These are phyloP conservation scores for Papilio gigon DNA, from an alignment of 2,888 invertebrate genomes.

Conservation along the genomic window DNA sequence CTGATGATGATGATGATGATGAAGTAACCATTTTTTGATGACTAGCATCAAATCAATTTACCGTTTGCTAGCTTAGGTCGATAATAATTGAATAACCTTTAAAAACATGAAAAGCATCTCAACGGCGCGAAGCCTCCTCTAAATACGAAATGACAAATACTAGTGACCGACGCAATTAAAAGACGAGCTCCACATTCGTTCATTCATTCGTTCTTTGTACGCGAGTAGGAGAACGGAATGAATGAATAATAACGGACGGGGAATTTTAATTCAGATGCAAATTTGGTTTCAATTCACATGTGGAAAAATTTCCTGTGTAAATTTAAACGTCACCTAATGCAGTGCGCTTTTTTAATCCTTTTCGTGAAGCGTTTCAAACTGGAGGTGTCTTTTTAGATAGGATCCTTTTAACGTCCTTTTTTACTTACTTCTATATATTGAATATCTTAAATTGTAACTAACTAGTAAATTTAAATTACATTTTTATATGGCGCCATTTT, in stretches of 20 bases:
- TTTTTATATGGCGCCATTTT: too few relatives aligned
- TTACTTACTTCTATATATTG: neutral
- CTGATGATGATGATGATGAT: too few relatives aligned
- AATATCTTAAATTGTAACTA: too few relatives aligned
- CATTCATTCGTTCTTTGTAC: conserved; percentile 14
- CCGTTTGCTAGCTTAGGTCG: too few relatives aligned
- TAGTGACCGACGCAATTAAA: neutral
- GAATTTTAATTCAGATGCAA: conserved; percentile 38
- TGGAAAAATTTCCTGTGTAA: conserved; percentile 9
- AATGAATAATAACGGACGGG: conserved; percentile 35
- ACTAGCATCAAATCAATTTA: too few relatives aligned
- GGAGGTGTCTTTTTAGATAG: neutral
- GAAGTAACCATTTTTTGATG: too few relatives aligned
- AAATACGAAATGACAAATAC: conserved; percentile 7
- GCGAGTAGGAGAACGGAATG: conserved; percentile 20
- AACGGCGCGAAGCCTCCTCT: neutral
- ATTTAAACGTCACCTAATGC: conserved; percentile 19
- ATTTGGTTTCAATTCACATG: conserved; percentile 32
- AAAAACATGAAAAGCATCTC: neutral
- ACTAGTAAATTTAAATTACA: too few relatives aligned
- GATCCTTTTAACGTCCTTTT: too few relatives aligned
- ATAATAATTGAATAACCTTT: neutral
- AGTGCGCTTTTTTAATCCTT: conserved; percentile 9
- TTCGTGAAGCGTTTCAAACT: conserved; percentile 17
- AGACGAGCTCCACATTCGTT: neutral